Base-by-base conservation (phyloP, 2,888 invertebrate species). In the Epiperipatus broadwayi region DNA sequence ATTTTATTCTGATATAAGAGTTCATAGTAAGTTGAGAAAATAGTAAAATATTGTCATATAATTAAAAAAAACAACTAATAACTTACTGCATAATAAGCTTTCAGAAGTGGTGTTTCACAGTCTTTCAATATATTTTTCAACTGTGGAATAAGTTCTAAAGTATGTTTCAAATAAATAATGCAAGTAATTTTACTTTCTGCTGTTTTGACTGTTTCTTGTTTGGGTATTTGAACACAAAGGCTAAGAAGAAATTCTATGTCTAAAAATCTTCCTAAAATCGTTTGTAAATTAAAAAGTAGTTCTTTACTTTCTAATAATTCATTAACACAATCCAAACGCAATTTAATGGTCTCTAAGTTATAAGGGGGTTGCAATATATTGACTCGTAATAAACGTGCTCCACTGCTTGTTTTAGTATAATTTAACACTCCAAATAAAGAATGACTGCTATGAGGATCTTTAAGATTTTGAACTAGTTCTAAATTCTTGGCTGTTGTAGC, bases 171-270 rank as follows among this genome's bases (percentile, higher is more conserved):
- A 5, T 75, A 61, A 10, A 87, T 62, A 1, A 75, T 65, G 53
- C 78, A 78, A 51, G 78, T 78, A 27, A 87, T 63, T 54, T 80
- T 77, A 2, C 69, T 70, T 51, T 83, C 80, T 0, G 78, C 75
- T 18, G 63, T 62, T 34, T 58, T 59, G 15, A 65, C 53, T 4
- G 62, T 63, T 39, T 64, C 61, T 39, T 57, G 55, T 42, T 65
- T 61, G 0, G 66, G 63, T 7, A 65, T 53, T 35, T 68, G 56
- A 25, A 60, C 68, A 55, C 66, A 68, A 51, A 68, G 62, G 3
- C 73, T 65, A 12, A 85, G 60, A 14, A 85, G 65, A 51, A 73
- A 73, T 50, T 87, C 84, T n/a, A 83, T 68, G 45, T 80, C 79
- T 2, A 69, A 61, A 41, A 85, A 65, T 49, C 74, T 50, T 8